Evolutionary conservation across 2,113 vertebrate genomes (phyloP).

Genomic region (Chaetodon trifascialis): DNA sequence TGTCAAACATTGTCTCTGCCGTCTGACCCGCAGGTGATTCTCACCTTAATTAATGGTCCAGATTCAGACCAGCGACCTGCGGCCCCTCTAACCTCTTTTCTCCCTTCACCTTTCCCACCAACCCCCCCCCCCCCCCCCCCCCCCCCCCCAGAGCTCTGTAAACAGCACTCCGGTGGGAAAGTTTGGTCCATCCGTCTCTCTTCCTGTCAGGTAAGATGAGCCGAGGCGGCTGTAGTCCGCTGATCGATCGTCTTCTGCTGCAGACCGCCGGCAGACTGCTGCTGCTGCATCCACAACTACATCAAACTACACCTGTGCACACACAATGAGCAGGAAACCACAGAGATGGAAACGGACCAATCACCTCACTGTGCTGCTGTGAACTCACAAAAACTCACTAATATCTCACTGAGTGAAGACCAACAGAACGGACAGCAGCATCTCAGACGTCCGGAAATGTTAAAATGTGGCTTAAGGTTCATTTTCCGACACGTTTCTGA

Average conservation of each 20-base stretch:
- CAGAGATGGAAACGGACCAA: too few species aligned
- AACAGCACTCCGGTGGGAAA: conserved; percentile 67
- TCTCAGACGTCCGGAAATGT: too few species aligned
- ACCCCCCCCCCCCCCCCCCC: background rate
- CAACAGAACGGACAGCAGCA: too few species aligned
- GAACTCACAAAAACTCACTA: too few species aligned
- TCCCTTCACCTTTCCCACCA: background rate
- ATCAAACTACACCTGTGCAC: too few species aligned
- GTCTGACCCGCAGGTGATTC: conserved; percentile 16
- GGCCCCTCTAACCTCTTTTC: conserved; percentile 12
- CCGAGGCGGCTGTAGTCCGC: conserved; percentile 18
- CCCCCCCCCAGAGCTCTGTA: conserved; percentile 28
- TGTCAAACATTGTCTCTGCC: background rate
- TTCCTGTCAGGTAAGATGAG: conserved; percentile 69
- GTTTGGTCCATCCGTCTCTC: conserved; percentile 59
- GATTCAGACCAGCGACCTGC: conserved; percentile 26
- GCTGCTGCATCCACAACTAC: too few species aligned
- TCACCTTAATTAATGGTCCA: background rate
- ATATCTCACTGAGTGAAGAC: too few species aligned
- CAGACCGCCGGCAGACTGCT: background rate
- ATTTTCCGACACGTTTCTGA: too few species aligned
- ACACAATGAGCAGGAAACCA: too few species aligned
- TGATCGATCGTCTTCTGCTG: conserved; percentile 33
- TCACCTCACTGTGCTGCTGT: too few species aligned
- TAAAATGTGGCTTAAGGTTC: too few species aligned